Conservation (phyloP, 2,888 invertebrate genomes). For the Esperia sulphurella region DNA sequence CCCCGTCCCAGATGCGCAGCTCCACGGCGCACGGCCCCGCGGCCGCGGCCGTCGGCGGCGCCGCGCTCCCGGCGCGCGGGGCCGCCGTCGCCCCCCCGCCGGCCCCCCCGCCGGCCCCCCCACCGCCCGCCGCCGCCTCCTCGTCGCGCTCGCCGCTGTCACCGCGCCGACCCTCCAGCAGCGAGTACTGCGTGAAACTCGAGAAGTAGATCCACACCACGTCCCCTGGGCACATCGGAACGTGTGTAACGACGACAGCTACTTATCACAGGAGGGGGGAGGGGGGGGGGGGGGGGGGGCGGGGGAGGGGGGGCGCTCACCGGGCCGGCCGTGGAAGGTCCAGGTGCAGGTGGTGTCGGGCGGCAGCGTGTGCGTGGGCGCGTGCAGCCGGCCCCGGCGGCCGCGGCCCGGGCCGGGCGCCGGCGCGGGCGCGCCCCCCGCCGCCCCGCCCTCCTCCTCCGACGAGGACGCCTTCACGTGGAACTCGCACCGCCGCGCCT, state of each 20-base stretch:
- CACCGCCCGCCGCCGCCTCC: constrained; percentile 40
- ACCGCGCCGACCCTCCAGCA: constrained; percentile 72
- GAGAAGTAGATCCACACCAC: constrained; percentile 93
- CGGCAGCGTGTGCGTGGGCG: constrained; percentile 90
- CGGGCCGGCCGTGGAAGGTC: constrained; percentile 88
- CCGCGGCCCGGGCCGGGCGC: constrained; percentile 81
- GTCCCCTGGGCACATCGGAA: constrained; percentile 70
- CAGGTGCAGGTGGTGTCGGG: constrained; percentile 93
- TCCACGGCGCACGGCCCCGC: constrained; percentile 80
- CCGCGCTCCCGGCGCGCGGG: constrained; percentile 7
- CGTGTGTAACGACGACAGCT: background rate
- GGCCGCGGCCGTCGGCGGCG: constrained; percentile 71
- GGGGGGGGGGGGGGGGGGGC: background rate
- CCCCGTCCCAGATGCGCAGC: constrained; percentile 87
- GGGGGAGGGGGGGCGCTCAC: constrained; percentile 25
- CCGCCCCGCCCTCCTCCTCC: constrained; percentile 70
- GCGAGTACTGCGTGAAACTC: constrained; percentile 89
- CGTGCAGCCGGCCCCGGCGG: constrained; percentile 85
- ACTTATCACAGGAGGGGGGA: too few relatives aligned
- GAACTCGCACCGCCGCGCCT: constrained; percentile 83
- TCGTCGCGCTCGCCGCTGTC: constrained; percentile 77
- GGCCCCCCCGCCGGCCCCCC: constrained; percentile 76
- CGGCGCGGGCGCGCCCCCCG: constrained; percentile 35
- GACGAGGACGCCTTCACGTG: constrained; percentile 87
- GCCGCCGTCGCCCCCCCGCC: constrained; percentile 36